Base-by-base conservation (phyloP, 2,797 vertebrate species). In the Labeo calbasu region DNA sequence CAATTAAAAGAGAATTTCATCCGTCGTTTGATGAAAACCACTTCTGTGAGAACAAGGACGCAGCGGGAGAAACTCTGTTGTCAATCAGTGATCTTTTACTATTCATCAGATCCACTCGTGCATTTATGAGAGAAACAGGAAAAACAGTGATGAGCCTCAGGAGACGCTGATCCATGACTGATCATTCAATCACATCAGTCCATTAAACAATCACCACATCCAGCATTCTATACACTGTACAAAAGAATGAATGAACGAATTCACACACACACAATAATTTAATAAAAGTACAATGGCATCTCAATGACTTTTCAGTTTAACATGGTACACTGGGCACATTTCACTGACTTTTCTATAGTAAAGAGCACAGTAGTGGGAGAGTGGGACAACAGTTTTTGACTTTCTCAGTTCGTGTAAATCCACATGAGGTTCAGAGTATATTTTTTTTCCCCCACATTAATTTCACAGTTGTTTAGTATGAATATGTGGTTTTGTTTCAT, bases 91-190 rank as follows among this genome's bases (percentile, higher is more conserved):
- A 55, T 55, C 6, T 50, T 81, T 71, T 15, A n/a, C 53, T 14
- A 71, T 81, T 72, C 25, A 55, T 69, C 8, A 12, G 78, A 69
- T 32, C 19, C 63, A 79, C 63, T 79, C 77, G 5, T 79, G 77
- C 25, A 21, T n/a, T 10, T 23, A 25, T 25, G 10, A 61, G 75
- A 61, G 36, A 77, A 43, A 14, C 53, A 43, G 36, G n/a, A 32
- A 25, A 77, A 77, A 75, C 51, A 77, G 51, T 8, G 21, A 57
- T 10, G 13, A 59, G 13, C 55, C 17, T 65, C 25, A 65, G 61
- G 25, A 65, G 63, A 32, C 1, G 28, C 28, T 65, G 61, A 32
- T 65, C 14, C 61, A 17, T 32, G 61, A 65, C 25, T 7, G 25
- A 65, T 63, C 61, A 8, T 9, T 65, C 61, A 32, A 0, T 65